Evolutionary conservation across 2,888 invertebrate genomes (phyloP), one percentile per base, ranked within the genome.

Genomic region (Hirtodrosophila cameraria): DNA sequence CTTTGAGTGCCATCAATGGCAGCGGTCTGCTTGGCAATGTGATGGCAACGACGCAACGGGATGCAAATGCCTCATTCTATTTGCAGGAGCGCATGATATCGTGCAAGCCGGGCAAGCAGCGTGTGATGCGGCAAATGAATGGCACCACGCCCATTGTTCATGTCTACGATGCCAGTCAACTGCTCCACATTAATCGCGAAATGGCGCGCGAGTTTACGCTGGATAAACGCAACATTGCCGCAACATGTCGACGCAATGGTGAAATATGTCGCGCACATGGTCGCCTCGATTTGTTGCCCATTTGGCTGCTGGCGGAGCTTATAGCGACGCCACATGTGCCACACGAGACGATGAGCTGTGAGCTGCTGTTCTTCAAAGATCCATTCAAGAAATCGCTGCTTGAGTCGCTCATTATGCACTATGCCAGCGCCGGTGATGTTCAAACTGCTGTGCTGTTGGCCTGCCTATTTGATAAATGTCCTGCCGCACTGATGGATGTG

Each of bases 401-500:
- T 68, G 95, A 97, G 88, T 95, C 96, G 1, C 91, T 98, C 88
- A 96, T 96, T 86, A 92, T 94, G 39, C 96, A 96, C 90, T 97
- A 95, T 89, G 96, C 96, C 0, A 93, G 93, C 72, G 93, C 95
- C 48, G 94, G 94, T 4, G 98, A 98, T 90, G 92, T 98, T 11
- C 99, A 99, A 92, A 98, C 97, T 90, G 96, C 98, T 2, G 98
- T 97, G 1, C 97, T 98, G 95, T 89, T 98, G 55, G 95, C 96
- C 65, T 97, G 98, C 88, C 94, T 96, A 1, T 97, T 98, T 90
- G 95, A 96, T 59, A 93, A 94, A 54, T 93, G 93, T 76, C 93
- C 92, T 33, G 92, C 93, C 61, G 74, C 60, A 18, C 57, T 71
- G 1, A 45, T 58, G 38, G 79, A 68, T 16, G 54, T 66, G 11